Base-by-base conservation (phyloP, 2,113 vertebrate genomes). In the Trachemys scripta region DNA sequence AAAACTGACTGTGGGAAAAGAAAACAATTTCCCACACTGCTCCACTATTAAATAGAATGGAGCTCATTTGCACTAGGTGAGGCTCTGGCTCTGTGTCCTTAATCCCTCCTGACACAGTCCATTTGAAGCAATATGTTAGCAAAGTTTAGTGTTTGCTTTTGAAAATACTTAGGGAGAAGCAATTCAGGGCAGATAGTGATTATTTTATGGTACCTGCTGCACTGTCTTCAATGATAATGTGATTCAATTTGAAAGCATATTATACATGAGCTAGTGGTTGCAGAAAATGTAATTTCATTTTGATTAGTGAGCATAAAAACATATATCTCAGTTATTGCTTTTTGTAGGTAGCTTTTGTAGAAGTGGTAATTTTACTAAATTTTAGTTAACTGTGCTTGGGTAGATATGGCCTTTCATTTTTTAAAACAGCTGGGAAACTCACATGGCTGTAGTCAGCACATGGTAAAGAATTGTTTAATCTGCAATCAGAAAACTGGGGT, bases 221-320 rank as follows among this genome's bases (percentile, higher is more conserved):
- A 82, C 83, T 92, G 27, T 92, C 92, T 95, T 80, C 84, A 96
- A 72, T 82, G 85, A 78, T 92, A 96, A 96, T 91, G 50, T 51
- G 81, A 93, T 94, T 95, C 90, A 79, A 65, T 91, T 96, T 96
- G 87, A 93, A 93, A 90, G 75, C 79, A 89, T 90, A 92, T 94
- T 97, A 89, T 92, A 76, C 80, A 82, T 89, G 86, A 95, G 87
- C 59, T 93, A 56, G 50, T 96, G 93, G 94, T 59, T 91, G 69
- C 50, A 94, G 65, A 90, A 93, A 95, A 92, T 80, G 90, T 83
- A 94, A 96, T 95, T 94, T 90, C 84, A 88, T 94, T 96, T 95
- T 94, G 82, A 94, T 96, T 90, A 10, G 2, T 88, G 82, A 92
- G 53, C 85, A 82, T 92, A 94, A 93, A 94, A 92, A 47, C 89